phyloP scores from a whole-genome alignment of 2,888 invertebrate species.

The Eristalinus aeneus region DNA sequence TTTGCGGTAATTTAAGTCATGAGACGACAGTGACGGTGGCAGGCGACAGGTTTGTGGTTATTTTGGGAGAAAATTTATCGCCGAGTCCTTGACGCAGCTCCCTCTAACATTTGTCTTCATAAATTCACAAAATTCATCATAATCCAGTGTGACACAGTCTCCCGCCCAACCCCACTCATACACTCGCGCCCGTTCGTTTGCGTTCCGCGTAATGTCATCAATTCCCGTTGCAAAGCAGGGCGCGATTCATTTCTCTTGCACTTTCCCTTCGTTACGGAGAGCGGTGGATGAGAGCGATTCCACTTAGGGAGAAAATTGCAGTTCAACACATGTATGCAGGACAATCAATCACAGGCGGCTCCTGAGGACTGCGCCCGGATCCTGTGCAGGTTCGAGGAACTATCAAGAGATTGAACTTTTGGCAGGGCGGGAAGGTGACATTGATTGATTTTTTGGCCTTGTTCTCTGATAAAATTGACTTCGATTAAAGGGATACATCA shows the following conservation, averaged over 20 bases:
- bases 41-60: constrained; percentile 40
- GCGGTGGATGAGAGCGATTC: neutral
- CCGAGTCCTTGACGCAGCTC: neutral
- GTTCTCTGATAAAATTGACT: constrained; percentile 31
- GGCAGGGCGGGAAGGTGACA: neutral
- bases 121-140: constrained; percentile 38
- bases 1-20: constrained; percentile 21
- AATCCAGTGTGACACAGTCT: constrained; percentile 2
- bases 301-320: constrained; percentile 33
- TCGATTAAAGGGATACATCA: constrained; percentile 29
- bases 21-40: neutral
- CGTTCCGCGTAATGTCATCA: constrained; percentile 19
- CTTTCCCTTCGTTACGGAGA: constrained; percentile 25
- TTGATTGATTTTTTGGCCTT: constrained; percentile 37
- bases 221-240: constrained; percentile 23
- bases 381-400: neutral
- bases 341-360: constrained; percentile 47
- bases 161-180: neutral
- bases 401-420: constrained; percentile 17
- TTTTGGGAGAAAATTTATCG: constrained; percentile 30
- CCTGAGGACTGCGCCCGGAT: neutral
- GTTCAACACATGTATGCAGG: constrained; percentile 42
- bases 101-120: constrained; percentile 30
- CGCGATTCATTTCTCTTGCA: constrained; percentile 42
- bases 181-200: neutral